Conservation (phyloP, 2,113 vertebrate species). For the Oostethus manadensis region DNA sequence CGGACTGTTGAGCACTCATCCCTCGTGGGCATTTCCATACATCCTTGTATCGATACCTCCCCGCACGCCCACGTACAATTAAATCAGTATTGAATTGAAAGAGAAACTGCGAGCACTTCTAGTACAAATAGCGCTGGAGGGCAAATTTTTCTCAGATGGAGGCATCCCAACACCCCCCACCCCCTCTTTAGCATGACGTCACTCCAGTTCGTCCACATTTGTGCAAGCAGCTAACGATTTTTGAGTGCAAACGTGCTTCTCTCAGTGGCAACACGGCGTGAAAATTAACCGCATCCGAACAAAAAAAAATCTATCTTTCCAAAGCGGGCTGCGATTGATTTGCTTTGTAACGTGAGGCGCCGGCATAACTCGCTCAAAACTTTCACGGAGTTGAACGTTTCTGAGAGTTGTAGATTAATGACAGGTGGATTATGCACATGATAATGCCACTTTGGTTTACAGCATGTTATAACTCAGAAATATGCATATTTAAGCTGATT, state of each 20-base stretch:
- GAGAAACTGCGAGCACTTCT: slow-evolving; percentile 1
- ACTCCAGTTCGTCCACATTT: not conserved
- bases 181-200: not conserved
- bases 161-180: not conserved
- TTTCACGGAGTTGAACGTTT: not conserved
- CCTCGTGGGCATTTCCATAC: slow-evolving; percentile 7
- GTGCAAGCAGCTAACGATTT: not conserved
- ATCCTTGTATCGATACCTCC: slow-evolving; percentile 1
- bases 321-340: not conserved
- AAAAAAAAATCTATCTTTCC: not conserved
- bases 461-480: too few relatives aligned
- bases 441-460: too few relatives aligned
- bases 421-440: too few relatives aligned
- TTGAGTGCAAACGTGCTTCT: not conserved
- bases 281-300: not conserved
- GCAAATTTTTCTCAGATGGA: not conserved
- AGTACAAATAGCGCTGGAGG: slow-evolving; percentile 7
- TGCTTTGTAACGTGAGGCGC: not conserved
- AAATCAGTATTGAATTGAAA: slow-evolving; percentile 10
- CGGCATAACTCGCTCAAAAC: not conserved
- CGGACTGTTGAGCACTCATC: not conserved
- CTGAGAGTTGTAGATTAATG: not conserved
- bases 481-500: too few relatives aligned
- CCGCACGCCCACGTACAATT: slow-evolving; percentile 5
- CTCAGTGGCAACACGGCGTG: slow-evolving; percentile 1